phyloP scores from a whole-genome alignment of 2,113 vertebrate species.

The Xenopus borealis region DNA sequence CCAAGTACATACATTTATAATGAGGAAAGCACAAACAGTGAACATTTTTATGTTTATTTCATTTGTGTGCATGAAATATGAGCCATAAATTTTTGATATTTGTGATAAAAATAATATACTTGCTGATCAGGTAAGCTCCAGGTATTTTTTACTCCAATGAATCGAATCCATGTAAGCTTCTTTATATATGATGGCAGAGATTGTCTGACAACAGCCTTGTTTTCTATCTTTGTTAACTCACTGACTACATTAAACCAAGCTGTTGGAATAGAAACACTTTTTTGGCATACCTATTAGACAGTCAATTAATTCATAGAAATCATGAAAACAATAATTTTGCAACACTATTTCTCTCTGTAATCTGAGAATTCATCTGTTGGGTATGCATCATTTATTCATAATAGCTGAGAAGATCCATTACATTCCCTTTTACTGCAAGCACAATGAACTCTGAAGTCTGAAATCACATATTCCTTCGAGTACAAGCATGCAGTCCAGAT shows the following conservation, averaged over 20 bases:
- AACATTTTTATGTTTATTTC: too few relatives aligned
- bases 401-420: conserved; percentile 49
- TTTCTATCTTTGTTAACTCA: too few relatives aligned
- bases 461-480: conserved; percentile 8
- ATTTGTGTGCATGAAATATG: too few relatives aligned
- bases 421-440: conserved; percentile 52
- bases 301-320: conserved; percentile 52
- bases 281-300: conserved; percentile 52
- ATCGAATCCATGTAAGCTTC: too few relatives aligned
- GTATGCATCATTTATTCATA: conserved; percentile 54
- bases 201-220: too few relatives aligned
- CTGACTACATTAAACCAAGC: conserved; percentile 25
- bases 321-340: conserved; percentile 54
- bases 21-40: too few relatives aligned
- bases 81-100: too few relatives aligned
- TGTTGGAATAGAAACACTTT: conserved; percentile 48
- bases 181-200: too few relatives aligned
- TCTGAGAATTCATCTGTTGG: conserved; percentile 48
- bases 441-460: conserved; percentile 49
- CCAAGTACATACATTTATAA: too few relatives aligned
- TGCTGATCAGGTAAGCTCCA: too few relatives aligned
- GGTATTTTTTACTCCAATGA: too few relatives aligned
- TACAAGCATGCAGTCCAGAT: conserved; percentile 10
- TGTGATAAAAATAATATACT: too few relatives aligned
- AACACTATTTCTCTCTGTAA: conserved; percentile 57